These are phyloP conservation scores for Troilus luridus DNA, from an alignment of 2,888 invertebrate species.

Conservation along the genomic window DNA sequence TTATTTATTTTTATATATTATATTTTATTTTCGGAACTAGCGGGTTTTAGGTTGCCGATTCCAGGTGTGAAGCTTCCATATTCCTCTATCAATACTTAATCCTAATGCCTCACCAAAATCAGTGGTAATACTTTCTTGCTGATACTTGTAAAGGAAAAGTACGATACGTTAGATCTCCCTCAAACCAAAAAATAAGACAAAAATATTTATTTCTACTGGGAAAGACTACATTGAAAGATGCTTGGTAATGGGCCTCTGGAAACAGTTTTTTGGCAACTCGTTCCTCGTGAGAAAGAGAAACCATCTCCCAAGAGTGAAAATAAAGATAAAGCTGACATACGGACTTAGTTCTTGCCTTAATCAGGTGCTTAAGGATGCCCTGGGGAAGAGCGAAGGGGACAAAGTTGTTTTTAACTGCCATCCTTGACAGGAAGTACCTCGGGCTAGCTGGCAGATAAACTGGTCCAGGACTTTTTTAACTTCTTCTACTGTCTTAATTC, in stretches of 20 bases:
- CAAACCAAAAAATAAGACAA: background rate
- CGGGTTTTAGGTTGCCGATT: no score
- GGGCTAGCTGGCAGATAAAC: background rate
- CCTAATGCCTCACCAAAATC: no score
- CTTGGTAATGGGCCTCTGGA: background rate
- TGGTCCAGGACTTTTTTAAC: background rate
- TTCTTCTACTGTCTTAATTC: background rate
- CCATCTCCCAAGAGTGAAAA: constrained; percentile 53
- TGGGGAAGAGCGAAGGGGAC: constrained; percentile 36
- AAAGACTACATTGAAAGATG: background rate
- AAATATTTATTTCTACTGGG: background rate
- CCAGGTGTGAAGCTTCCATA: no score
- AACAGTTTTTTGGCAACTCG: constrained; percentile 14
- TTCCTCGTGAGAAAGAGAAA: background rate
- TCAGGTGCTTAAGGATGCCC: constrained; percentile 59
- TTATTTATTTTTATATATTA: no score
- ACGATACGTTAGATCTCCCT: no score
- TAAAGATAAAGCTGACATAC: constrained; percentile 56
- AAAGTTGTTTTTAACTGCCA: constrained; percentile 57
- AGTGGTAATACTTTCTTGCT: no score
- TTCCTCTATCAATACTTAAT: no score
- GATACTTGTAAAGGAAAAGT: no score
- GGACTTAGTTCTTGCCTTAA: constrained; percentile 54
- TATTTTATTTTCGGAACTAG: no score
- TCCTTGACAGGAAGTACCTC: constrained; percentile 50